Percentiles rank a stretch among this genome's conserved stretches.
These are phyloP conservation scores for Carabus problematicus DNA, from an alignment of 2,888 invertebrate genomes.

Conservation along the genomic window DNA sequence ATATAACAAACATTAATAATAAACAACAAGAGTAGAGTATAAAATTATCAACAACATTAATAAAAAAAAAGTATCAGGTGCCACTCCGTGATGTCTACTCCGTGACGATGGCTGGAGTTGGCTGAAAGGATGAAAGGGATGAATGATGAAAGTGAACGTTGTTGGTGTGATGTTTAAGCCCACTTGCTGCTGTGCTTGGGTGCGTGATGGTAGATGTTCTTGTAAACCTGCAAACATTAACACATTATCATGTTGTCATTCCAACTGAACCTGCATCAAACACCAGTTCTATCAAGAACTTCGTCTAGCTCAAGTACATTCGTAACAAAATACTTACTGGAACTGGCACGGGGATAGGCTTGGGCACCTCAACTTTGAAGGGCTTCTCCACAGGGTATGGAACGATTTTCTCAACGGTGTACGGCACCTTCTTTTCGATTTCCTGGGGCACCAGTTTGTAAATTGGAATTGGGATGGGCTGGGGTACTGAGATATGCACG, in stretches of 20 bases:
- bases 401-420: conserved; percentile 75
- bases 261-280: not conserved
- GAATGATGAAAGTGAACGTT: conserved; percentile 23
- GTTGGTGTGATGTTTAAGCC: conserved; percentile 11
- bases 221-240: conserved; percentile 64
- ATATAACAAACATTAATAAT: conserved; percentile 31
- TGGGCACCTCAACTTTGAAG: conserved; percentile 78
- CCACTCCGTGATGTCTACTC: conserved; percentile 10
- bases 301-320: not conserved
- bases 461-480: conserved; percentile 75
- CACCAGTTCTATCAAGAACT: not conserved
- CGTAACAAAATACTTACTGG: conserved; percentile 30
- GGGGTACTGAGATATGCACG: conserved; percentile 74
- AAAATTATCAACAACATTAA: conserved; percentile 32
- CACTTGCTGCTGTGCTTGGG: conserved; percentile 49
- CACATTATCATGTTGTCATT: not conserved
- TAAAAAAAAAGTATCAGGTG: conserved; percentile 24
- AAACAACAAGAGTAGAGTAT: conserved; percentile 30
- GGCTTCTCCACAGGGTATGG: conserved; percentile 77
- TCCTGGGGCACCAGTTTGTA: conserved; percentile 77
- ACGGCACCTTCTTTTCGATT: conserved; percentile 75
- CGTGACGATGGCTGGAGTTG: not conserved
- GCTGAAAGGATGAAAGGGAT: not conserved
- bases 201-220: conserved; percentile 74
- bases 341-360: conserved; percentile 74